Evolutionary conservation across 2,113 vertebrate species (phyloP).

Genomic region (Variabilichromis moorii): DNA sequence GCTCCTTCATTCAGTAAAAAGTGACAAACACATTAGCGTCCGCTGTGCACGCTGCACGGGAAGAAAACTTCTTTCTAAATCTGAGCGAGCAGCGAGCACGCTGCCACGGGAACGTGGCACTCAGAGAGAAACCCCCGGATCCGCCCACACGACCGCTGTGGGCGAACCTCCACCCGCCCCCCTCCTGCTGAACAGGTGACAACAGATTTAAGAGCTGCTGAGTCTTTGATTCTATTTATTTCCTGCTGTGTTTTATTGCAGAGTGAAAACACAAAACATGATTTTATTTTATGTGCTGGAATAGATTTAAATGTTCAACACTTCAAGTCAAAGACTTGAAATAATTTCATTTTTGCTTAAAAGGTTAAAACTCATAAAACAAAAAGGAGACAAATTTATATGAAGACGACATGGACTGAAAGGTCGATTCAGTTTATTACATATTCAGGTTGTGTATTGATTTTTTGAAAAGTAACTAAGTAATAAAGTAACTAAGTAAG

Average conservation of each 20-base stretch:
- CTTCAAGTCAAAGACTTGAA: neutral
- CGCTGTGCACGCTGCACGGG: fast-evolving
- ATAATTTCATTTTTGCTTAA: neutral
- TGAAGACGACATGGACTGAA: neutral
- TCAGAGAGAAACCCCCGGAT: fast-evolving
- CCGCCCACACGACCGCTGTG: neutral
- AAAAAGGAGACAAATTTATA: neutral
- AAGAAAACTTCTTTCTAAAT: neutral
- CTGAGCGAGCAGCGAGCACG: neutral
- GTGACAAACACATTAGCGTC: neutral
- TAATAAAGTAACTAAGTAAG: neutral
- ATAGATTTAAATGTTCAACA: neutral
- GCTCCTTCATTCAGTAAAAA: neutral
- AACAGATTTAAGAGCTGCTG: neutral
- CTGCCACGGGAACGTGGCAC: neutral
- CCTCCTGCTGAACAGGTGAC: neutral
- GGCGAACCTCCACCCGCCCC: neutral
- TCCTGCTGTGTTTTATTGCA: fast-evolving
- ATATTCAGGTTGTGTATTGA: neutral
- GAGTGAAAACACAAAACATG: neutral
- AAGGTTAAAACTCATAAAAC: neutral
- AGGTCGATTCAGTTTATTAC: neutral
- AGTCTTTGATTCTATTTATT: fast-evolving
- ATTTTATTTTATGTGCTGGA: neutral
- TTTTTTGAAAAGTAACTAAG: neutral